Conservation (phyloP, 1,140 invertebrate genomes). For the Drosophila pectinifera region DNA sequence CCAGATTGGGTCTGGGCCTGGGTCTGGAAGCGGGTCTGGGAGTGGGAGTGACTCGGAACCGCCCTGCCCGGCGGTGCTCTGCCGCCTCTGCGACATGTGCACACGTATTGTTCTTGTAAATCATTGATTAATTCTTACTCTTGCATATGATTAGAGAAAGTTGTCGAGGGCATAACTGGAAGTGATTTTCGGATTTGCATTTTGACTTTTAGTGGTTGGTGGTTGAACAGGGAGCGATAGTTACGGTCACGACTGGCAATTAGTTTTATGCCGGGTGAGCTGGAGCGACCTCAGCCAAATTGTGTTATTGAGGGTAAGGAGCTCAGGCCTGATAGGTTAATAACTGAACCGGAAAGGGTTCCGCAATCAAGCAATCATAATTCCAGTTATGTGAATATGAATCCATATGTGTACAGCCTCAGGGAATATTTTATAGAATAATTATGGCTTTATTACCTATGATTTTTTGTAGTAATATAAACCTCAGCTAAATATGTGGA, state of each 20-base stretch:
- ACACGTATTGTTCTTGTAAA: constrained; percentile 82
- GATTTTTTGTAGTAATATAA: neutral
- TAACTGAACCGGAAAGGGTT: neutral
- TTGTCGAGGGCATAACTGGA: constrained; percentile 35
- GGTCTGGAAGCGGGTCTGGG: constrained; percentile 11
- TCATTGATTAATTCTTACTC: constrained; percentile 79
- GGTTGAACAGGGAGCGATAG: constrained; percentile 32
- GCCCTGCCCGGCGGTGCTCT: constrained; percentile 38
- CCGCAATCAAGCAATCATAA: neutral
- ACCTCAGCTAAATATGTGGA: neutral
- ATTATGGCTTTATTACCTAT: neutral
- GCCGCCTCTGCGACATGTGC: constrained; percentile 68
- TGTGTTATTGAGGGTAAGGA: constrained; percentile 9
- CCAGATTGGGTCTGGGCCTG: constrained; percentile 18
- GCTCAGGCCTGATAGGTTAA: constrained; percentile 3
- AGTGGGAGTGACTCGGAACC: constrained; percentile 19
- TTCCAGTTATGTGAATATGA: neutral
- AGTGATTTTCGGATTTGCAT: constrained; percentile 49
- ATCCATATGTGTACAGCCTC: neutral
- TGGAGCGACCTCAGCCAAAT: constrained; percentile 20
- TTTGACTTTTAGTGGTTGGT: constrained; percentile 34
- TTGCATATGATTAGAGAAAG: constrained; percentile 80
- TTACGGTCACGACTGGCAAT: constrained; percentile 34
- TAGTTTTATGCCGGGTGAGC: constrained; percentile 34
- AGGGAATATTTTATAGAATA: neutral